phyloP scores from a whole-genome alignment of 2,797 vertebrate genomes.

The Centropyge bicolor region DNA sequence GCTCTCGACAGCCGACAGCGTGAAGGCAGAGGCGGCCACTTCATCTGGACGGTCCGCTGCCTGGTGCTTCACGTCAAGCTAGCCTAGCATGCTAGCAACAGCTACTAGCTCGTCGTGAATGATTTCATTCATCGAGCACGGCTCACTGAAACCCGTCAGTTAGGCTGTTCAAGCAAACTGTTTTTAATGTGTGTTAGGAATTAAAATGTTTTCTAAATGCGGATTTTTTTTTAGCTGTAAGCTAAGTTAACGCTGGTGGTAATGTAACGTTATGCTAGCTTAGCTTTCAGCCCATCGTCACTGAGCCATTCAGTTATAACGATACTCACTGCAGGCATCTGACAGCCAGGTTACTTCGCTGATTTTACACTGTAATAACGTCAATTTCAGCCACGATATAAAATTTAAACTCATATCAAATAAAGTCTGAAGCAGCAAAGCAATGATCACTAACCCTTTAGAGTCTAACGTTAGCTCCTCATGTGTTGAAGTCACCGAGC shows the following conservation, averaged over 20 bases:
- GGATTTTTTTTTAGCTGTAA: conserved; percentile 19
- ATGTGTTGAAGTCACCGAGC: background rate
- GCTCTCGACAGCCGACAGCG: conserved; percentile 56
- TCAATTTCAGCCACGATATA: background rate
- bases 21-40: conserved; percentile 60
- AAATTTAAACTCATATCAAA: background rate
- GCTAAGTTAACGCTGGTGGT: conserved; percentile 38
- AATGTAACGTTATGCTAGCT: conserved; percentile 52
- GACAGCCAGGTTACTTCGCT: background rate
- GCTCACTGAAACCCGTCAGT: background rate
- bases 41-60: conserved; percentile 55
- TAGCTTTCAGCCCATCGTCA: conserved; percentile 26
- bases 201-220: too few species aligned
- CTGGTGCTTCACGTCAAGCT: conserved; percentile 62
- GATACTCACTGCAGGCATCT: conserved; percentile 40
- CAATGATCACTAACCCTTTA: background rate
- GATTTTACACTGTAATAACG: background rate
- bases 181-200: background rate
- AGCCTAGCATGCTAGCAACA: conserved; percentile 75
- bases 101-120: conserved; percentile 59
- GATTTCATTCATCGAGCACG: conserved; percentile 61
- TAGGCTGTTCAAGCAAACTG: background rate
- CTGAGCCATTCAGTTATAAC: conserved; percentile 42
- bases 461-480: background rate
- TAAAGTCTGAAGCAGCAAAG: background rate